A percentile compares a stretch with the other conserved stretches of the same genome.
Evolutionary conservation across 2,113 vertebrate species (phyloP).

Genomic region (Carlito syrichta): DNA sequence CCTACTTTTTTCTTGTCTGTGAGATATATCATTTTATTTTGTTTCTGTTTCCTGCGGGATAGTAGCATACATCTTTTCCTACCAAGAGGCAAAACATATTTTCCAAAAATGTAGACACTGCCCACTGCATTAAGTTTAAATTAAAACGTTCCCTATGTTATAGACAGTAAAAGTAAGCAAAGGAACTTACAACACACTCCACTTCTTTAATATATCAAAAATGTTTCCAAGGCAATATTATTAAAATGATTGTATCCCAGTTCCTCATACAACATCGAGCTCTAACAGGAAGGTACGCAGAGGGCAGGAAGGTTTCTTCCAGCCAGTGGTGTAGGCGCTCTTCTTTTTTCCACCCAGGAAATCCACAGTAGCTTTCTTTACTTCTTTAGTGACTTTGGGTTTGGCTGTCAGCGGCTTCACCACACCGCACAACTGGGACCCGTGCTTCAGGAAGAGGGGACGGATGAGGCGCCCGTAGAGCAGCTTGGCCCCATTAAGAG

Average conservation of each 20-base stretch:
- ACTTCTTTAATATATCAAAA: constrained; percentile 80
- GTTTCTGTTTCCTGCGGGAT: constrained; percentile 66
- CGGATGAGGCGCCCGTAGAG: no score
- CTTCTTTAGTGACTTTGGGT: no score
- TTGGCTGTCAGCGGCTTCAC: constrained; percentile 92
- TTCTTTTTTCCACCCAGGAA: constrained; percentile 97
- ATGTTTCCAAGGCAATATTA: constrained; percentile 83
- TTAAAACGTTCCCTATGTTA: constrained; percentile 74
- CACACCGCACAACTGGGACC: no score
- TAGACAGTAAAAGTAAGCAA: constrained; percentile 69
- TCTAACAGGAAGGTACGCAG: constrained; percentile 44
- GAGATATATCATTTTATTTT: constrained; percentile 72
- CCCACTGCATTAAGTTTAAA: constrained; percentile 77
- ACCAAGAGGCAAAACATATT: constrained; percentile 66
- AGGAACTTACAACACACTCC: constrained; percentile 77
- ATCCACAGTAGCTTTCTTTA: constrained; percentile 94
- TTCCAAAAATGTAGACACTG: constrained; percentile 75
- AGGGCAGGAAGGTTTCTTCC: constrained; percentile 39
- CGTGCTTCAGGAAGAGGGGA: no score
- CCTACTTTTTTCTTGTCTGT: no score
- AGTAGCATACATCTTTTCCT: constrained; percentile 61
- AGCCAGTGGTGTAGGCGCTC: constrained; percentile 82
- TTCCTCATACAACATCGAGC: constrained; percentile 73
- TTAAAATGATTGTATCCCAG: constrained; percentile 70
- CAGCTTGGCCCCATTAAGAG: no score